Evolutionary conservation across 92 coral and sea anemone genomes (phyloP), one percentile per base, ranked within the genome.

Genomic region (Phenganax subtilis): DNA sequence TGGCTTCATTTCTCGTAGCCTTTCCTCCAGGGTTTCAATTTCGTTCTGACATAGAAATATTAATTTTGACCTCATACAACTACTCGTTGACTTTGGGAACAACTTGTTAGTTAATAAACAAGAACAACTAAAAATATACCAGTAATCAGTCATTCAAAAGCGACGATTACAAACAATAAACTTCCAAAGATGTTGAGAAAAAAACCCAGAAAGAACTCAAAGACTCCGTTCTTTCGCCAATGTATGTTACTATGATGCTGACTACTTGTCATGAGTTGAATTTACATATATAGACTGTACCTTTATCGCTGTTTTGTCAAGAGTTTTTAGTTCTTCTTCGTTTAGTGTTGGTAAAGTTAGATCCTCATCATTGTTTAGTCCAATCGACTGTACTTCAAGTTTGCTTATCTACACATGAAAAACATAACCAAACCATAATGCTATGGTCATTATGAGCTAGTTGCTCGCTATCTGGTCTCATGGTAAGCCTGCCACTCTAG

Each of bases 1-100:
- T 9, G 99, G 99, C 77, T 92, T 96, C 97, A 96, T 90, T 77
- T 88, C 89, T 51, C 88, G 85, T 62, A 92, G 78, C 72, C 86
- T 96, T 70, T 92, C 99, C 78, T 96, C 99, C 81, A 89, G 52
- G 59, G 91, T 89, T 16, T 93, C 88, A 71, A 91, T 89, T 71
- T 87, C 91, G 73, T 93, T 93, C 60, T 61, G 55, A 54, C 31
- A n/a, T 44, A 74, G 56, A 59, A 59, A 82, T 15, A 29, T 30
- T 12, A 10, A 51, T 65, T 17, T 10, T 14, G 2, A 59, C 25
- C 15, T 59, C 65, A 59, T 7, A 14, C 25, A 59, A 7, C 3
- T 59, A 59, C 3, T 14, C 25, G 47, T 37, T 37, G 5, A 37
- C 47, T 37, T 37, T 37, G 47, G 47, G 47, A 37, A 37, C 47